phyloP scores from a whole-genome alignment of 2,113 vertebrate species.

The Macroglossus sobrinus region DNA sequence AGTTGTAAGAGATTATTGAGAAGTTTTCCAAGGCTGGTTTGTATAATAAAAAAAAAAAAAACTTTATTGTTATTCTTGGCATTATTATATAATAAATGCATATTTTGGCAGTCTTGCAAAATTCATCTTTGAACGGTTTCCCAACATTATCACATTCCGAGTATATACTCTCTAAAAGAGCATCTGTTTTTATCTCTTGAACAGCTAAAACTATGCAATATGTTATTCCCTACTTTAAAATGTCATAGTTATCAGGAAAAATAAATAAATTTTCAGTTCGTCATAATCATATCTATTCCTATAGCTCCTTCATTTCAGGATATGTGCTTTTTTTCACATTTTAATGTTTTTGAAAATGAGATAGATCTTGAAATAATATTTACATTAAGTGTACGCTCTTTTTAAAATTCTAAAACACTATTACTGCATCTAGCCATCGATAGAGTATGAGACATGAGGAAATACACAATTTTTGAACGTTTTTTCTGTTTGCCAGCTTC shows the following conservation, averaged over 20 bases:
- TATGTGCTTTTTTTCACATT: neutral
- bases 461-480: neutral
- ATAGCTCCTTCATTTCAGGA: neutral
- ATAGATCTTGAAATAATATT: neutral
- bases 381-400: neutral
- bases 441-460: neutral
- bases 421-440: neutral
- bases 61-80: neutral
- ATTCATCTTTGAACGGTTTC: conserved; percentile 22
- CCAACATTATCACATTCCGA: neutral
- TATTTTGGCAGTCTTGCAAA: neutral
- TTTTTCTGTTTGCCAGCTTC: neutral
- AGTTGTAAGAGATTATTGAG: neutral
- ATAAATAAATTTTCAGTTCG: neutral
- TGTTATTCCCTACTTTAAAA: conserved; percentile 27
- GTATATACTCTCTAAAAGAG: neutral
- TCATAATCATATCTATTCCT: neutral
- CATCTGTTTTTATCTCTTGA: neutral
- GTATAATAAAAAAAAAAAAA: conserved; percentile 11
- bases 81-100: neutral
- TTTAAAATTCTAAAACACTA: neutral
- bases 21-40: neutral
- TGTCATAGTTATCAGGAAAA: neutral
- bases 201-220: neutral
- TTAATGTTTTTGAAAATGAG: conserved; percentile 26